These are phyloP conservation scores for Caracal caracal DNA, from an alignment of 2,113 vertebrate genomes.

Conservation along the genomic window DNA sequence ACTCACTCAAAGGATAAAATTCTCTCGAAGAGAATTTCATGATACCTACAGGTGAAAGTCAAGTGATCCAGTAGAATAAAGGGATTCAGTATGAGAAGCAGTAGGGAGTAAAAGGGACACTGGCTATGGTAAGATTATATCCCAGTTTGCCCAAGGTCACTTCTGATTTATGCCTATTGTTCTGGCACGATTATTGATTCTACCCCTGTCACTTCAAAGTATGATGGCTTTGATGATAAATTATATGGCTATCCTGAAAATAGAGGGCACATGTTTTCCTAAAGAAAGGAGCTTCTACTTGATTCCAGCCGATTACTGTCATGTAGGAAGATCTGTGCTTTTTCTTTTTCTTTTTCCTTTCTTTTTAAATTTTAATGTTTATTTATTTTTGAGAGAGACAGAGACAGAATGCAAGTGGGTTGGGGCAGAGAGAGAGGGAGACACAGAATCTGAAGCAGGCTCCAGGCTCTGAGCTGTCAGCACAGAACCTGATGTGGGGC, in stretches of 20 bases:
- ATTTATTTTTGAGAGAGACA: too few species aligned
- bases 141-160: neutral
- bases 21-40: constrained; percentile 20
- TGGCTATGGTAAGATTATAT: neutral
- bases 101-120: neutral
- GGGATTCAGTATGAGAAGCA: neutral
- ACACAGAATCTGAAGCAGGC: too few species aligned
- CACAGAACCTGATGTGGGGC: too few species aligned
- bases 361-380: too few species aligned
- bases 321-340: neutral
- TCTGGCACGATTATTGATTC: neutral
- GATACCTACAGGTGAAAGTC: neutral
- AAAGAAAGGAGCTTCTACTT: neutral
- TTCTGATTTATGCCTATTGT: neutral
- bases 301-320: neutral
- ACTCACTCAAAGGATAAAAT: constrained; percentile 27
- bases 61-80: neutral
- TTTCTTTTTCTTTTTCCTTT: neutral
- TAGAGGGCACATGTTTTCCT: neutral
- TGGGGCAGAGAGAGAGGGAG: too few species aligned
- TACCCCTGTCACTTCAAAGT: neutral
- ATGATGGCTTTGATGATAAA: neutral
- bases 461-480: too few species aligned
- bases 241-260: neutral
- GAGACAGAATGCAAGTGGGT: too few species aligned